Percentiles rank a stretch among this genome's conserved stretches.
Evolutionary conservation across 2,797 vertebrate genomes (phyloP).

Genomic region (Prunella strophiata): DNA sequence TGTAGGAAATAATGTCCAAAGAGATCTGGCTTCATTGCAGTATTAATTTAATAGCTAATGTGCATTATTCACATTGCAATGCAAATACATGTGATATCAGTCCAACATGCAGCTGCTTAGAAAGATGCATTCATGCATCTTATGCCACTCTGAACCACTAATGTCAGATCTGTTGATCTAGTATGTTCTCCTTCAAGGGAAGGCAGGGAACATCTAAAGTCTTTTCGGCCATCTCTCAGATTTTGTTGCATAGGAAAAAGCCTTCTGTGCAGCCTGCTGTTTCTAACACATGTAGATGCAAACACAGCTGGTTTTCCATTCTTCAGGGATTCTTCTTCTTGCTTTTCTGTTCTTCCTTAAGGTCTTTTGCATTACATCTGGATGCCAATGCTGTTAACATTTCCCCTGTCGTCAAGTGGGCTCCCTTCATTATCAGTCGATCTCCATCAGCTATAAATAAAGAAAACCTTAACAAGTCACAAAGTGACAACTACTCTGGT

Average conservation of each 20-base stretch:
- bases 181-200: not conserved
- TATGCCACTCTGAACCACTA: not conserved
- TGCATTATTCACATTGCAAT: not conserved
- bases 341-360: constrained; percentile 71
- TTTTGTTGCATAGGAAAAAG: not conserved
- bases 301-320: not conserved
- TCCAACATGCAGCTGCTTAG: not conserved
- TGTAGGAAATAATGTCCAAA: not conserved
- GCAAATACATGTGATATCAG: not conserved
- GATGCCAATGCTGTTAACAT: constrained; percentile 83
- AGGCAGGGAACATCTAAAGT: not conserved
- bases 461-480: not conserved
- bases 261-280: not conserved
- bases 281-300: not conserved
- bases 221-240: not conserved
- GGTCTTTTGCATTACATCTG: constrained; percentile 82
- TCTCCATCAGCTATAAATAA: constrained; percentile 84
- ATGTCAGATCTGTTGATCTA: not conserved
- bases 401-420: constrained; percentile 80
- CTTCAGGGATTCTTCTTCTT: constrained; percentile 74
- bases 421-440: constrained; percentile 85
- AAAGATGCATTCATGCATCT: not conserved
- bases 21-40: not conserved
- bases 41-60: constrained; percentile 18
- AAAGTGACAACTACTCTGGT: not conserved